Evolutionary conservation across 2,113 vertebrate genomes (phyloP).

Genomic region (Ictalurus punctatus): DNA sequence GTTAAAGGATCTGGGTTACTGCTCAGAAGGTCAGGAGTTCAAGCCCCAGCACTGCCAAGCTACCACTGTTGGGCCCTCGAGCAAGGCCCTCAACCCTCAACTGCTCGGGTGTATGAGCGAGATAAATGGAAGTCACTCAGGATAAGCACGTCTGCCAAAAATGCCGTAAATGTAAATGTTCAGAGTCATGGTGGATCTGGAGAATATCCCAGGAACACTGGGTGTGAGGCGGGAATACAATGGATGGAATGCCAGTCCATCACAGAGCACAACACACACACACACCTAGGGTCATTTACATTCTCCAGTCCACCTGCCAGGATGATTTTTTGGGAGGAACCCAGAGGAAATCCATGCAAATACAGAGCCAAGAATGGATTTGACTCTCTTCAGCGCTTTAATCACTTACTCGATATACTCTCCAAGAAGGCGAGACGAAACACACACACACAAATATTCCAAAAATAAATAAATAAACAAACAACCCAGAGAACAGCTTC

Average conservation of each 20-base stretch:
- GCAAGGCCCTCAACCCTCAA: too few species aligned
- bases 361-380: background rate
- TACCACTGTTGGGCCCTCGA: too few species aligned
- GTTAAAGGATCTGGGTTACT: too few species aligned
- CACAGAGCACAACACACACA: background rate
- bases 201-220: background rate
- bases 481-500: background rate
- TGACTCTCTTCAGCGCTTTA: background rate
- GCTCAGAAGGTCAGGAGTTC: too few species aligned
- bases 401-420: background rate
- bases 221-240: background rate
- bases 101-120: too few species aligned
- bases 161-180: too few species aligned
- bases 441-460: too few species aligned
- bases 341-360: background rate
- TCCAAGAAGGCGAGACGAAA: background rate
- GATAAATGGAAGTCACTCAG: too few species aligned
- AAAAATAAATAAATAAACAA: too few species aligned
- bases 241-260: background rate
- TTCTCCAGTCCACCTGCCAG: background rate
- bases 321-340: background rate
- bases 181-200: background rate
- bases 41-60: too few species aligned
- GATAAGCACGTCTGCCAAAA: too few species aligned
- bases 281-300: too few species aligned